These are phyloP conservation scores for Mylabris phalerata DNA, from an alignment of 1,140 invertebrate genomes.

Conservation along the genomic window DNA sequence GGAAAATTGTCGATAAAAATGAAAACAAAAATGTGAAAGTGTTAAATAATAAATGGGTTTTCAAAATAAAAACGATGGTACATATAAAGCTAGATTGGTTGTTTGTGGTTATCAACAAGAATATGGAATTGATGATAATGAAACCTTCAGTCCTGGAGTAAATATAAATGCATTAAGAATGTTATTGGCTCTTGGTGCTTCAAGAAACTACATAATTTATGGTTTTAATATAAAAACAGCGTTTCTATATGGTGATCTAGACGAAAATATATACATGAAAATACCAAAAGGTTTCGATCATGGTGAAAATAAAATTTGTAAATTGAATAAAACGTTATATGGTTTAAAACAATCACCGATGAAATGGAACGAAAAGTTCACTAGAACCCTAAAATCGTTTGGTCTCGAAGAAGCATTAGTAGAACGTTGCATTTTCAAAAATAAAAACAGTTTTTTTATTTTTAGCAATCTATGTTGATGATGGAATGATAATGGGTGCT, in stretches of 20 bases:
- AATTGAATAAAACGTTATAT: background rate
- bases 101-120: background rate
- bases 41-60: background rate
- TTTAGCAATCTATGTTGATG: background rate
- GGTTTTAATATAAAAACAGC: background rate
- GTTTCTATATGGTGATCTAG: background rate
- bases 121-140: background rate
- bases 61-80: background rate
- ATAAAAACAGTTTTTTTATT: background rate
- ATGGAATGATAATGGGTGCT: background rate
- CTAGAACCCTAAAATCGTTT: too few relatives aligned
- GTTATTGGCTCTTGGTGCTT: background rate
- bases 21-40: background rate
- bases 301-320: background rate
- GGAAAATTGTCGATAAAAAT: background rate
- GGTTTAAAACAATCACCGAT: too few relatives aligned
- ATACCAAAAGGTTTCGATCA: too few relatives aligned
- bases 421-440: background rate
- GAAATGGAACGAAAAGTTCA: too few relatives aligned
- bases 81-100: background rate
- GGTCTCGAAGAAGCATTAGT: background rate
- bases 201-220: background rate
- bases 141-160: background rate
- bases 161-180: background rate
- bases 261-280: background rate